Percentiles rank a stretch among this genome's conserved stretches.
phyloP scores from a whole-genome alignment of 2,113 vertebrate genomes.

The Alethe diademata region DNA sequence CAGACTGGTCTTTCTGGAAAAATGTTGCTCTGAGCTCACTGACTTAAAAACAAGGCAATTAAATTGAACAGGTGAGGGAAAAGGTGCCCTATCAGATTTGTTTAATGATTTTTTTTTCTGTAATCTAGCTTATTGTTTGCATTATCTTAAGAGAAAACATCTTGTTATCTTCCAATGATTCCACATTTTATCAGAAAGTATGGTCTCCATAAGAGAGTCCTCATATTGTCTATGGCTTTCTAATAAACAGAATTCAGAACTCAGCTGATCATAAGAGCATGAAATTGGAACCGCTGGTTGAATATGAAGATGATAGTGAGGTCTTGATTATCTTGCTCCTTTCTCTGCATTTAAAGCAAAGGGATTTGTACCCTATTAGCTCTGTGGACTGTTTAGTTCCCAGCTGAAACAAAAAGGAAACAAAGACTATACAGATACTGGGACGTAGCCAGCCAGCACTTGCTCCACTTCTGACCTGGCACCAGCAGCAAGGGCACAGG shows the following conservation, averaged over 20 bases:
- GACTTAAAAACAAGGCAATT: not conserved
- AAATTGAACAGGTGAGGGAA: not conserved
- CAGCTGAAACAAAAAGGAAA: not conserved
- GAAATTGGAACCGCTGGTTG: not conserved
- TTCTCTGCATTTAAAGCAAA: not conserved
- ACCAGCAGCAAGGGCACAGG: not conserved
- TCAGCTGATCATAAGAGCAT: not conserved
- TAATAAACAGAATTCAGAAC: not conserved
- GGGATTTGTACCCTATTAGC: not conserved
- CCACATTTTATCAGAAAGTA: not conserved
- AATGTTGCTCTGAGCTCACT: not conserved
- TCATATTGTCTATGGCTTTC: not conserved
- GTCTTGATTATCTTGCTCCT: not conserved
- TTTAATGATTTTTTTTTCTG: not conserved
- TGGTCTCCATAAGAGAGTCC: not conserved
- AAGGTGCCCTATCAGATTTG: not conserved
- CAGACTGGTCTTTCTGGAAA: not conserved
- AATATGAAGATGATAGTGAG: not conserved
- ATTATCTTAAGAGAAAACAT: not conserved
- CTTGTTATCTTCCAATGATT: not conserved
- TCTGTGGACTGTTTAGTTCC: not conserved
- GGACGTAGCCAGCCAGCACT: not conserved
- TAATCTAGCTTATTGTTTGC: not conserved
- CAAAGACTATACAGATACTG: not conserved
- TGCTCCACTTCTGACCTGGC: not conserved